Base-by-base conservation (phyloP, 1,140 invertebrate species). In the Pachypeltis micranthus region DNA sequence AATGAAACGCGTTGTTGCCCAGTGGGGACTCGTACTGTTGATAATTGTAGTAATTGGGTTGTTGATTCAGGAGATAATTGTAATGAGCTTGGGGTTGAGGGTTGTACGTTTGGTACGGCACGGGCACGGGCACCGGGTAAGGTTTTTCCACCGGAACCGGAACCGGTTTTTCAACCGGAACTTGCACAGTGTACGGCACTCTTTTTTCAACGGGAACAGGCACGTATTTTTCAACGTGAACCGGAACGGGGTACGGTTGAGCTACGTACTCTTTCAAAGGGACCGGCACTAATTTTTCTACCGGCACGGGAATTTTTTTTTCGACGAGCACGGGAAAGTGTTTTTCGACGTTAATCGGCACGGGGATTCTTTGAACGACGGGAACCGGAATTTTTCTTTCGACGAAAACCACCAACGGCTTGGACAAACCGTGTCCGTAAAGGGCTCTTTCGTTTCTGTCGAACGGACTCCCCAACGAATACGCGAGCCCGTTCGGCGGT, bases 341-440 rank as follows among this genome's bases (percentile, higher is more conserved):
- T 26, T 57, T 57, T 10, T 3, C 12, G 10, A 57, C 12, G 10
- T 57, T 10, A 24, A 57, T 57, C 25, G 55, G 64, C 1, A 65
- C 59, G 16, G 44, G 63, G 16, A 65, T 39, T 16, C 25, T 59
- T 51, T 51, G 47, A 51, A 21, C 12, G 4, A 26, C 23, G 2
- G 27, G 27, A 26, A 24, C 7, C 12, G 55, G 55, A 4, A 57
- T 25, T 28, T 57, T 55, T 39, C 62, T 63, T 51, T 66, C 65
- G 16, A 66, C 58, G 28, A 51, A 51, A 10, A 66, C 65, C 21
- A 62, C 14, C 39, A 64, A 66, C 1, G 65, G 65, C 24, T 63
- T 63, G 1, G 65, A n/a, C n/a, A n/a, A n/a, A n/a, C n/a, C n/a
- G n/a, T n/a, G n/a, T n/a, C n/a, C n/a, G n/a, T n/a, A n/a, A n/a